Conservation (phyloP, 2,797 vertebrate genomes). For the Champsocephalus esox region DNA sequence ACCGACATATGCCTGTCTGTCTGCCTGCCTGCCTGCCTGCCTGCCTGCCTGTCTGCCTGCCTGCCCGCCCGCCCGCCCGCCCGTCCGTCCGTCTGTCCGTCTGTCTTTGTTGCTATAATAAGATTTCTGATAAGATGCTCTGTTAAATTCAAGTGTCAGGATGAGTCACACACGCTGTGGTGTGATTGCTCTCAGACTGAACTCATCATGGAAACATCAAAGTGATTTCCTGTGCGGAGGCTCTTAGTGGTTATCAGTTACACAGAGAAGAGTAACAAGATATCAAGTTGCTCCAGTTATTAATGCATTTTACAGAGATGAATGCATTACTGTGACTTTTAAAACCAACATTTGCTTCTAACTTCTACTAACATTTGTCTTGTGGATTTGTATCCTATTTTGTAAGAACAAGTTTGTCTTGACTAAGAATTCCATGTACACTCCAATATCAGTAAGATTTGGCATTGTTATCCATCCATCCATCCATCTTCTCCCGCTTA, state of each 20-base stretch:
- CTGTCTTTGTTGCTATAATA: conserved; percentile 39
- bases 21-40: not conserved
- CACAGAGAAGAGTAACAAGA: conserved; percentile 13
- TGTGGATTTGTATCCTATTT: not conserved
- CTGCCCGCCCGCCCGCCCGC: too few species aligned
- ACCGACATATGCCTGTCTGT: too few species aligned
- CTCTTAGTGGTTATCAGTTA: conserved; percentile 31
- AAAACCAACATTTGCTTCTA: not conserved
- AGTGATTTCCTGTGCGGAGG: conserved; percentile 46
- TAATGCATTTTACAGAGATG: not conserved
- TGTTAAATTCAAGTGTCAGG: conserved; percentile 52
- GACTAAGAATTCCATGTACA: not conserved
- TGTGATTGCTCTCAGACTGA: conserved; percentile 56
- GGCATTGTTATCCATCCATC: too few species aligned
- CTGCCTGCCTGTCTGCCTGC: not conserved
- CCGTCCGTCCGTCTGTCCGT: not conserved
- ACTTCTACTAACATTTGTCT: not conserved
- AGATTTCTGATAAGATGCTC: conserved; percentile 48
- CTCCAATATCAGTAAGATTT: not conserved
- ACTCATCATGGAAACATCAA: conserved; percentile 34
- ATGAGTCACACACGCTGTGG: conserved; percentile 55
- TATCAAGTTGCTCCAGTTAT: conserved; percentile 1
- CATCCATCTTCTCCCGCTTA: too few species aligned
- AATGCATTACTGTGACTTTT: not conserved
- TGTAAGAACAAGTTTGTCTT: not conserved